These are phyloP conservation scores for Coecobrya sp. DNA, from an alignment of 2,888 invertebrate genomes.

Conservation along the genomic window DNA sequence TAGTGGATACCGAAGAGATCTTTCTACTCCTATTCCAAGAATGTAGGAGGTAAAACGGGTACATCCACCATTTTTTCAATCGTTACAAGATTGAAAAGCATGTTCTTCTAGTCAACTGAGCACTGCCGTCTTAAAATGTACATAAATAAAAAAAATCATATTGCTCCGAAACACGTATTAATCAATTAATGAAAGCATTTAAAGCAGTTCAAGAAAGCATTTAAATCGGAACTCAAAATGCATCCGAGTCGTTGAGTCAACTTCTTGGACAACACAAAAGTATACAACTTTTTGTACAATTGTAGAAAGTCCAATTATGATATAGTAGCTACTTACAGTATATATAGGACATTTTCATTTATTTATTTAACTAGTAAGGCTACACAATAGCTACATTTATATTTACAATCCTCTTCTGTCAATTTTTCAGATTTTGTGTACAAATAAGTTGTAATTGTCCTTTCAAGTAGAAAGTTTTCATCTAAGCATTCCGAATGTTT, in stretches of 20 bases:
- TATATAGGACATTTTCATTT: too few relatives aligned
- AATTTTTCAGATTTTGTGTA: background rate
- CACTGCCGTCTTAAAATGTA: constrained; percentile 82
- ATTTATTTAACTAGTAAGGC: too few relatives aligned
- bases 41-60: constrained; percentile 34
- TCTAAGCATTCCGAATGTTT: background rate
- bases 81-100: background rate
- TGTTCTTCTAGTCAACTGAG: constrained; percentile 78
- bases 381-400: too few relatives aligned
- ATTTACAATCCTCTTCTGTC: too few relatives aligned
- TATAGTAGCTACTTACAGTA: too few relatives aligned
- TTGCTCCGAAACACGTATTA: constrained; percentile 18
- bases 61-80: constrained; percentile 39
- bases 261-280: constrained; percentile 18
- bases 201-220: constrained; percentile 15
- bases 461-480: background rate
- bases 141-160: constrained; percentile 48
- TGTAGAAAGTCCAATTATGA: too few relatives aligned
- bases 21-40: constrained; percentile 84
- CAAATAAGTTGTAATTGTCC: too few relatives aligned
- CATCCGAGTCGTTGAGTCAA: background rate
- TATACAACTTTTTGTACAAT: background rate
- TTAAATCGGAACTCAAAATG: background rate
- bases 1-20: constrained; percentile 81
- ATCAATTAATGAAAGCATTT: background rate